Evolutionary conservation across 1,140 invertebrate genomes (phyloP).

Genomic region (Reticulitermes speratus): DNA sequence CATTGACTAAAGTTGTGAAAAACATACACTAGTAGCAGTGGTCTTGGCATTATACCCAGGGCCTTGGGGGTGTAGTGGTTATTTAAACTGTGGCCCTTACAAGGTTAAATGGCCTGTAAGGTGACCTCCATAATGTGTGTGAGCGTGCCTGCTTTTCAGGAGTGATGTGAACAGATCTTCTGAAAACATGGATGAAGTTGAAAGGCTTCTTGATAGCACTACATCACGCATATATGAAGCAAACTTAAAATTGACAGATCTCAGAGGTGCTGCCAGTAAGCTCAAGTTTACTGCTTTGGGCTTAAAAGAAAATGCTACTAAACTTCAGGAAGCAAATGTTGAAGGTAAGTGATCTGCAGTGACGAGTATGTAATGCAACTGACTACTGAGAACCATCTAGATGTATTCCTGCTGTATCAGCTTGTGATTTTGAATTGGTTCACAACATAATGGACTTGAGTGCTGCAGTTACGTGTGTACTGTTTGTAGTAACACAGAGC

Average conservation of each 20-base stretch:
- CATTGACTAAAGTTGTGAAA: too few relatives aligned
- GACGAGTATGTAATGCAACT: neutral
- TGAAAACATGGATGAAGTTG: slow-evolving; percentile 59
- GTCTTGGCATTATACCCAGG: too few relatives aligned
- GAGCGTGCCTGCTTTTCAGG: slow-evolving; percentile 41
- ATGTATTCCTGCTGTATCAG: neutral
- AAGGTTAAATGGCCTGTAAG: too few relatives aligned
- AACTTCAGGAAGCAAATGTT: slow-evolving; percentile 91
- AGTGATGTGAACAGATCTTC: slow-evolving; percentile 52
- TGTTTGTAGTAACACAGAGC: too few relatives aligned
- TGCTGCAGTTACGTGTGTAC: too few relatives aligned
- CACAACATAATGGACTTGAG: too few relatives aligned
- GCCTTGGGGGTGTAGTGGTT: too few relatives aligned
- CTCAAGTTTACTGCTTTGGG: slow-evolving; percentile 71
- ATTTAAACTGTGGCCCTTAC: too few relatives aligned
- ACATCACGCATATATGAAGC: slow-evolving; percentile 75
- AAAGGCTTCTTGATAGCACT: slow-evolving; percentile 68
- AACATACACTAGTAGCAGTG: too few relatives aligned
- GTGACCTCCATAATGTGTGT: too few relatives aligned
- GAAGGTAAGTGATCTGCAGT: slow-evolving; percentile 58
- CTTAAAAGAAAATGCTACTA: slow-evolving; percentile 82
- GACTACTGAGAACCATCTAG: neutral
- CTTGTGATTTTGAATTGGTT: neutral
- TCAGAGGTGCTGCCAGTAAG: slow-evolving; percentile 69
- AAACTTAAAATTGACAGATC: slow-evolving; percentile 71